Base-by-base conservation (phyloP, 1,140 invertebrate genomes). In the Magallana angulata region DNA sequence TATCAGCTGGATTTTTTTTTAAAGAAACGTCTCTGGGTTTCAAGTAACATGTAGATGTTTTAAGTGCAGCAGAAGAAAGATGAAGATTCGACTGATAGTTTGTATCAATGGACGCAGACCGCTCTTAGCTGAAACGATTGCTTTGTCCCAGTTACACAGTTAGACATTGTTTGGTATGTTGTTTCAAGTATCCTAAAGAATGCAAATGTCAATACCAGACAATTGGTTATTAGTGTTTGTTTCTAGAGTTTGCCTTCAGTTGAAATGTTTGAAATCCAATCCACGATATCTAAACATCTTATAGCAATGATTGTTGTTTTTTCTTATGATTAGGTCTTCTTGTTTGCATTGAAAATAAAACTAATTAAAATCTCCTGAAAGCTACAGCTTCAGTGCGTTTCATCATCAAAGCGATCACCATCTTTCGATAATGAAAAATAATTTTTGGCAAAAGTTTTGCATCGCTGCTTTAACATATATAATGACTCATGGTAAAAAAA, bases 181-280 rank as follows among this genome's bases (percentile, higher is more conserved):
- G 68, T 76, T 76, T 76, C 68, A 76, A 76, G 68, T 30, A 76
- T 30, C 68, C 36, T 76, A 36, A 76, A 76, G 68, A 76, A 76
- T 76, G 68, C 68, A 30, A 76, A 76, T 76, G 24, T 76, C 68
- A 76, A 30, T 48, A 76, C 24, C 68, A 76, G 68, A 76, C 68
- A 76, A 11, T 30, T 8, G 68, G 68, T 30, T 30, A 76, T 76
- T 36, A 9, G 68, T 76, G 68, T 76, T 76, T 14, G 68, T 76
- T 76, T 18, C 68, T 76, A 9, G 9, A 30, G n/a, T 62, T 6
- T 12, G 36, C 60, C 60, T 62, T n/a, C 60, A 76, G 24, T 30
- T 30, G 36, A 76, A 18, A 76, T 76, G 68, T 76, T 76, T 76
- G 68, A 76, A 76, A 76, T 76, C 68, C 24, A 30, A 76, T 76